Evolutionary conservation across 2,113 vertebrate genomes (phyloP).

Genomic region (Corythornis vintsioides): DNA sequence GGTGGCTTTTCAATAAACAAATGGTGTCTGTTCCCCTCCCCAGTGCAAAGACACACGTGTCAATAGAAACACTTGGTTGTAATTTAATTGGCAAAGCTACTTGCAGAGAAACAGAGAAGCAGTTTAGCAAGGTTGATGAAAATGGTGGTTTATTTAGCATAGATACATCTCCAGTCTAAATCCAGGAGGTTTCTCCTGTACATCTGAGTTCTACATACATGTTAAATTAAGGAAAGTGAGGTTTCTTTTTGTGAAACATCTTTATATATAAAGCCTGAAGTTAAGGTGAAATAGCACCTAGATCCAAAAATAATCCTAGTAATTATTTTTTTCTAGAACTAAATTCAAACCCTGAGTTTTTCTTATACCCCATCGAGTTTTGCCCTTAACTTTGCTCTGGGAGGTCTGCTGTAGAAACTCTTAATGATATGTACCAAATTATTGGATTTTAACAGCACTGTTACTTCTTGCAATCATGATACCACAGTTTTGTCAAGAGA

Average conservation of each 20-base stretch:
- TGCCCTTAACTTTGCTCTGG: not conserved
- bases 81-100: slow-evolving; percentile 32
- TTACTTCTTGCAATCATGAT: not conserved
- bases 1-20: not conserved
- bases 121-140: slow-evolving; percentile 20
- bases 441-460: not conserved
- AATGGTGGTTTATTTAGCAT: slow-evolving; percentile 2
- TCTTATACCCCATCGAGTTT: not conserved
- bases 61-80: slow-evolving; percentile 8
- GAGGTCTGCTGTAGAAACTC: not conserved
- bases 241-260: not conserved
- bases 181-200: not conserved
- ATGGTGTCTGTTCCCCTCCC: not conserved
- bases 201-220: not conserved
- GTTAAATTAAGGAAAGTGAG: not conserved
- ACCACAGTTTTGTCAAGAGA: not conserved
- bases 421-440: not conserved
- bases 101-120: not conserved
- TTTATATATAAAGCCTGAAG: not conserved
- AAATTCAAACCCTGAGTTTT: not conserved
- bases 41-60: not conserved
- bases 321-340: not conserved
- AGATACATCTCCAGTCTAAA: not conserved
- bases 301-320: not conserved
- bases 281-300: not conserved